Evolutionary conservation across 2,113 vertebrate genomes (phyloP).

Genomic region (Tragelaphus imberbis): DNA sequence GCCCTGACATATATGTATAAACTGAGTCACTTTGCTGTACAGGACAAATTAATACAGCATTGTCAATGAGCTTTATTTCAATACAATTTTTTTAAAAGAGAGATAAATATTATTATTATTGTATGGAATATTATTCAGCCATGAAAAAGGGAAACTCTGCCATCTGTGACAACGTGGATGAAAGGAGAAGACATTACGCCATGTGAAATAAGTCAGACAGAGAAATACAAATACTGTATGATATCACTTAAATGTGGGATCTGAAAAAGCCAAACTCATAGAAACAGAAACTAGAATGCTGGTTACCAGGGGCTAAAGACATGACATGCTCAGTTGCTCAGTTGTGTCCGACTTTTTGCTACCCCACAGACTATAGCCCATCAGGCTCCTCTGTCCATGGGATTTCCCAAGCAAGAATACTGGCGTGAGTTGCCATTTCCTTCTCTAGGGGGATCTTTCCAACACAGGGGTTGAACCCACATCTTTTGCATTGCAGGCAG

Average conservation of each 20-base stretch:
- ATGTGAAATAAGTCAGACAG: neutral
- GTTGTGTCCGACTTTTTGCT: neutral
- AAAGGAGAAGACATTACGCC: neutral
- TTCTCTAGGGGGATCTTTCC: neutral
- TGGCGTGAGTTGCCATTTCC: neutral
- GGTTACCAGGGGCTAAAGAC: neutral
- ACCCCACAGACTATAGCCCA: neutral
- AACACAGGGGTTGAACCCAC: neutral
- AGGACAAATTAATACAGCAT: neutral
- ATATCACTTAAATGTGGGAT: neutral
- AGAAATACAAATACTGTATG: neutral
- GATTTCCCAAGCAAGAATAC: neutral
- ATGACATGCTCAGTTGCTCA: neutral
- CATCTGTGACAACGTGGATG: neutral
- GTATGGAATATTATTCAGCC: neutral
- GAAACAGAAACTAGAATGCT: neutral
- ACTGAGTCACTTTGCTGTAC: neutral
- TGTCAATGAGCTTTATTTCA: neutral
- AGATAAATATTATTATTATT: neutral
- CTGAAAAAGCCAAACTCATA: neutral
- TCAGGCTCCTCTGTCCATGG: neutral
- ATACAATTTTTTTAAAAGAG: neutral
- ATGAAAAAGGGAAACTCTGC: neutral
- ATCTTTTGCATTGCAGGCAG: neutral
- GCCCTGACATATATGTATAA: neutral